Conservation (phyloP, 2,797 vertebrate genomes). For the Enteromius viviparus region DNA sequence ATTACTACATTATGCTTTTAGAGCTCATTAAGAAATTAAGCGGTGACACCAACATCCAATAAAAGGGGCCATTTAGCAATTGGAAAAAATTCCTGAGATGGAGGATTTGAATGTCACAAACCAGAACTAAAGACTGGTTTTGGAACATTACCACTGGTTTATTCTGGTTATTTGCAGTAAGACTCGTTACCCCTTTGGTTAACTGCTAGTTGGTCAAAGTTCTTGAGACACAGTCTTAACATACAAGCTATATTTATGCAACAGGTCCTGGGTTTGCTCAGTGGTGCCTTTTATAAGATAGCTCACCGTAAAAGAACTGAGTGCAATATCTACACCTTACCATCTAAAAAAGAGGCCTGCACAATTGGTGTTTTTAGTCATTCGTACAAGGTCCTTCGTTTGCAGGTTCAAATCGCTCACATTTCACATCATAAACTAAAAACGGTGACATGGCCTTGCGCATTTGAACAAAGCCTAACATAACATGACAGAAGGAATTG, state of each 20-base stretch:
- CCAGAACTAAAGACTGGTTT: background rate
- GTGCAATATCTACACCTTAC: background rate
- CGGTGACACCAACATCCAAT: background rate
- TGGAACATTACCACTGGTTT: background rate
- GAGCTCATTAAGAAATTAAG: background rate
- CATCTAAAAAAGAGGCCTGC: background rate
- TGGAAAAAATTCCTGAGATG: background rate
- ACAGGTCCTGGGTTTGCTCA: background rate
- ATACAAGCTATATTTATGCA: background rate
- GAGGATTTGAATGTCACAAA: background rate
- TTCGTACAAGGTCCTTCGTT: background rate
- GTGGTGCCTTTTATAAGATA: background rate
- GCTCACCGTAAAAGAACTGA: background rate
- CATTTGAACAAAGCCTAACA: slow-evolving; percentile 21
- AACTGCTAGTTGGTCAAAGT: background rate
- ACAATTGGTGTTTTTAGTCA: slow-evolving; percentile 6
- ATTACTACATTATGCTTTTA: background rate
- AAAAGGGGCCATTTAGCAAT: background rate
- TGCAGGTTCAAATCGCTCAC: background rate
- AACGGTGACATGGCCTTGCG: background rate
- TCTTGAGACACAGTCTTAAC: background rate
- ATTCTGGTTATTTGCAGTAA: background rate
- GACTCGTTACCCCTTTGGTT: background rate
- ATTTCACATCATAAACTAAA: slow-evolving; percentile 9
- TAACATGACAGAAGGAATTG: slow-evolving; percentile 36